phyloP scores from a whole-genome alignment of 2,113 vertebrate genomes.

The Myotis brandtii region DNA sequence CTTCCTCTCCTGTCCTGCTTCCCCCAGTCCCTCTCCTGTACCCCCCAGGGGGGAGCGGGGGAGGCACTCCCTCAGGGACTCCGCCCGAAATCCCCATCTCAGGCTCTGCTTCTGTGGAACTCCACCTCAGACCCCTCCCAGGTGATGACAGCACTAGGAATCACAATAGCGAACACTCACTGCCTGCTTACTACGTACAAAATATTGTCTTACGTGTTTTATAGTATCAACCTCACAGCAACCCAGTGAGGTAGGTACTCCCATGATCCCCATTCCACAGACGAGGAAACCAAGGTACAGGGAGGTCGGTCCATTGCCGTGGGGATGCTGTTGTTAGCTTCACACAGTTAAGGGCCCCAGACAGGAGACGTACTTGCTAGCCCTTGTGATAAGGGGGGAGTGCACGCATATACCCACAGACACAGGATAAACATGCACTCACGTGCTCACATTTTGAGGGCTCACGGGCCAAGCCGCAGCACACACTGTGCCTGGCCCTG shows the following conservation, averaged over 20 bases:
- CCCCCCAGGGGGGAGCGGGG: fast-evolving
- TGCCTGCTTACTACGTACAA: background rate
- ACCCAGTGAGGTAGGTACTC: background rate
- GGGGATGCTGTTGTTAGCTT: background rate
- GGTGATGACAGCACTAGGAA: no score
- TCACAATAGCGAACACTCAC: background rate
- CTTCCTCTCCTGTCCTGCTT: background rate
- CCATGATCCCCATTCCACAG: background rate
- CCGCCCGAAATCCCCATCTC: background rate
- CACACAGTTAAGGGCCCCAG: background rate
- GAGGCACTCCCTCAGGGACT: background rate
- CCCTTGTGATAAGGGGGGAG: background rate
- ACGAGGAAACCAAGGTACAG: background rate
- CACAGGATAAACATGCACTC: fast-evolving
- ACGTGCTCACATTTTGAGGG: background rate
- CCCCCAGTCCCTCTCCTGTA: background rate
- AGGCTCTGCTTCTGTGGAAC: background rate
- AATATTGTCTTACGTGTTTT: background rate
- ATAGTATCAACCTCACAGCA: background rate
- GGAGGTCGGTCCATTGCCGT: background rate
- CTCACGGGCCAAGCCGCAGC: background rate
- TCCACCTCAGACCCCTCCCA: background rate
- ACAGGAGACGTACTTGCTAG: background rate
- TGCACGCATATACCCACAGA: background rate
- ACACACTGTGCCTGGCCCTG: background rate